Percentiles rank a stretch among this genome's conserved stretches.
Evolutionary conservation across 2,113 vertebrate species (phyloP).

Genomic region (Brienomyrus brachyistius): DNA sequence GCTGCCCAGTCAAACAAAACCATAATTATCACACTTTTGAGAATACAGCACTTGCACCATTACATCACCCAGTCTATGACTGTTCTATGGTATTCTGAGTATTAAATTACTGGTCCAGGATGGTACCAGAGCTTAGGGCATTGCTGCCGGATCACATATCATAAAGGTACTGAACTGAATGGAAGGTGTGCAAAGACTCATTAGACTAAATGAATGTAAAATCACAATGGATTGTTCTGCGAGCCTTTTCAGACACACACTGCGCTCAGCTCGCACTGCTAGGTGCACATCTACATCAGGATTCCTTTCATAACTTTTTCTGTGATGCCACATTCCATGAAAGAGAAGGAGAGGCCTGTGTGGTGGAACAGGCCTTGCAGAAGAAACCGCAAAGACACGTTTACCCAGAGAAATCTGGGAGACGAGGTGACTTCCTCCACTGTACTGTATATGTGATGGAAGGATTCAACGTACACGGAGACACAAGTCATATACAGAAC

Average conservation of each 20-base stretch:
- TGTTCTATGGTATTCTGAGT: background rate
- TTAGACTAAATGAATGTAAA: background rate
- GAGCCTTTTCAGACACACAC: background rate
- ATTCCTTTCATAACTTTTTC: background rate
- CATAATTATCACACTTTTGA: background rate
- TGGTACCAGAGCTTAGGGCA: background rate
- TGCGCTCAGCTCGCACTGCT: background rate
- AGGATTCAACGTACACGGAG: background rate
- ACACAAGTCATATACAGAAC: background rate
- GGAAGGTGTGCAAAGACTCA: background rate
- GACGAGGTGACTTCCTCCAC: background rate
- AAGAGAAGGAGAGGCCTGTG: background rate
- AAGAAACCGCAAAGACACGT: background rate
- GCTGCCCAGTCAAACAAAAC: background rate
- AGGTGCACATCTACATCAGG: background rate
- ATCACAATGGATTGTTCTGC: background rate
- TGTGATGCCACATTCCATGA: background rate
- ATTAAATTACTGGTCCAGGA: background rate
- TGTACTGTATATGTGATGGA: background rate
- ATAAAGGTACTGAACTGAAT: background rate
- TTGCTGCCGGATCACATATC: background rate
- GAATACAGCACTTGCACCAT: background rate
- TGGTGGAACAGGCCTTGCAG: background rate
- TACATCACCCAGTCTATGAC: background rate
- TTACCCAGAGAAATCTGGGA: background rate